Conservation (phyloP, 2,888 invertebrate species). For the Phlogophora meticulosa region DNA sequence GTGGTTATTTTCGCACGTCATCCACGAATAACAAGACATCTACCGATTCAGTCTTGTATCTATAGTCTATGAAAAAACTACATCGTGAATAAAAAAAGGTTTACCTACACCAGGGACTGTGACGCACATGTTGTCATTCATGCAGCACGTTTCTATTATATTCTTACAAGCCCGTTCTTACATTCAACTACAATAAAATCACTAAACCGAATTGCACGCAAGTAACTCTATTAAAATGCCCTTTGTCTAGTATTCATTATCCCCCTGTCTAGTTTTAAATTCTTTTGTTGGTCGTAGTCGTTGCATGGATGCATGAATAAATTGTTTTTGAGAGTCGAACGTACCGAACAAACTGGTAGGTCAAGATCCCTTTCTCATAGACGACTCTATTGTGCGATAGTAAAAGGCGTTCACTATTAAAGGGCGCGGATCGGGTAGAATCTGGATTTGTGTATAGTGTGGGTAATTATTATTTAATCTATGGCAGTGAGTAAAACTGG, state of each 20-base stretch:
- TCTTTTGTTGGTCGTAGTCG: conserved; percentile 88
- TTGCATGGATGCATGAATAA: conserved; percentile 90
- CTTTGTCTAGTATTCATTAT: conserved; percentile 90
- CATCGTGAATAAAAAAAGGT: conserved; percentile 37
- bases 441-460: conserved; percentile 73
- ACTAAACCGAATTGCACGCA: conserved; percentile 85
- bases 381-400: conserved; percentile 87
- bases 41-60: conserved; percentile 45
- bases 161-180: conserved; percentile 71
- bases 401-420: conserved; percentile 88
- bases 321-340: conserved; percentile 88
- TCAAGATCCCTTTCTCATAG: conserved; percentile 91
- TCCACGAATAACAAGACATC: conserved; percentile 83
- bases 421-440: conserved; percentile 85
- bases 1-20: conserved; percentile 88
- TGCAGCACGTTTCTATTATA: conserved; percentile 57
- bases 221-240: conserved; percentile 89
- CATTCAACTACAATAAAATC: conserved; percentile 72
- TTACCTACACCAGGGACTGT: conserved; percentile 27
- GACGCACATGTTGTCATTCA: conserved; percentile 54
- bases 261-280: conserved; percentile 90
- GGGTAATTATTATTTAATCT: conserved; percentile 79
- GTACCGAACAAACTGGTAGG: conserved; percentile 89
- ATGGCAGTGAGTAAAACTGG: conserved; percentile 59
- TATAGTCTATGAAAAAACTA: conserved; percentile 50